Evolutionary conservation across 2,888 invertebrate species (phyloP).

Genomic region (Rotaria socialis): DNA sequence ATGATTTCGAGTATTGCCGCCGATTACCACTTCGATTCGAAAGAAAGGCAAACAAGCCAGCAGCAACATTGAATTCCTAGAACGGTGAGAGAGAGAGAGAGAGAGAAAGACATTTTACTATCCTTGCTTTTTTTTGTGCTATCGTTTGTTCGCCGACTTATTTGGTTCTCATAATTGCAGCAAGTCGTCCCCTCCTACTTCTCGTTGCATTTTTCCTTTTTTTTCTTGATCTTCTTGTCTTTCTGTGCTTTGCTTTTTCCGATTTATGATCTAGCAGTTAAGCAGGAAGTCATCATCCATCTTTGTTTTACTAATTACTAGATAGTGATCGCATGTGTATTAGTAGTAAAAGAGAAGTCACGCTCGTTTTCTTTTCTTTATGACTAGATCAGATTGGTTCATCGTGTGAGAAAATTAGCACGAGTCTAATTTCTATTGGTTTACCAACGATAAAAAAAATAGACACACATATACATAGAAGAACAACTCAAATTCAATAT

Average conservation of each 20-base stretch:
- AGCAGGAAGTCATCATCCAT: slow-evolving; percentile 26
- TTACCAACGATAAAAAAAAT: not conserved
- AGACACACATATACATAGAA: not conserved
- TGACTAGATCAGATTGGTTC: slow-evolving; percentile 1
- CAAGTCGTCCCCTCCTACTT: not conserved
- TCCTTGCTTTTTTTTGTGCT: not conserved
- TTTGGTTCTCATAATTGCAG: not conserved
- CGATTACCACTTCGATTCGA: slow-evolving; percentile 4
- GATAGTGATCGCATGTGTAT: slow-evolving; percentile 23
- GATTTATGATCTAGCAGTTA: not conserved
- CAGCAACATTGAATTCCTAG: not conserved
- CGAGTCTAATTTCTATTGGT: slow-evolving; percentile 24
- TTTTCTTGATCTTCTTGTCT: not conserved
- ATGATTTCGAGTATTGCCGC: slow-evolving; percentile 16
- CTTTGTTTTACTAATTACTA: slow-evolving; percentile 21
- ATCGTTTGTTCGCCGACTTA: not conserved
- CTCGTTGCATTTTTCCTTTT: not conserved
- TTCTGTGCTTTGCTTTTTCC: not conserved
- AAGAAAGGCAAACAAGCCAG: slow-evolving; percentile 1
- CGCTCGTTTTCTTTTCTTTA: not conserved
- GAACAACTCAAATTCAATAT: not conserved
- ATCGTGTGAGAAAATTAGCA: slow-evolving; percentile 25
- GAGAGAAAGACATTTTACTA: not conserved
- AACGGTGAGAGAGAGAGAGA: not conserved
- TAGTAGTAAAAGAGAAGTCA: slow-evolving; percentile 11